Evolutionary conservation across 2,888 invertebrate species (phyloP).

Genomic region (Coleophora flavipennella): DNA sequence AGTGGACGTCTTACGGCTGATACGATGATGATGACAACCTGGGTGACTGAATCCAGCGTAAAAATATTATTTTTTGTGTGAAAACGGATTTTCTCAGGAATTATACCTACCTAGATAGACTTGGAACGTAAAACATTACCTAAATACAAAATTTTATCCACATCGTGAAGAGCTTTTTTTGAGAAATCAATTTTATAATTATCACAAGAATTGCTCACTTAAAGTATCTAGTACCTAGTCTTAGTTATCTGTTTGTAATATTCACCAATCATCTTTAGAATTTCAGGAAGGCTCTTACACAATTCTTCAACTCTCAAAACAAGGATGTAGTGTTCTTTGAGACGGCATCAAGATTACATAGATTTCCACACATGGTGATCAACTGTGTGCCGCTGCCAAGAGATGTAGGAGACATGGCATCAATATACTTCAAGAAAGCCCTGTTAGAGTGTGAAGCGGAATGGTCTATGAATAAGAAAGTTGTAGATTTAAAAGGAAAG

Average conservation of each 20-base stretch:
- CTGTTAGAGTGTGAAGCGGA: constrained; percentile 95
- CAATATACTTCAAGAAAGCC: constrained; percentile 98
- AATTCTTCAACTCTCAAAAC: constrained; percentile 80
- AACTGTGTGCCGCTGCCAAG: constrained; percentile 91
- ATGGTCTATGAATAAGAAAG: constrained; percentile 96
- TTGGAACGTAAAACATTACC: too few species aligned
- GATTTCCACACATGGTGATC: constrained; percentile 86
- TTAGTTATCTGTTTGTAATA: background rate
- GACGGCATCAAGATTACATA: constrained; percentile 81
- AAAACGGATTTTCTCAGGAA: too few species aligned
- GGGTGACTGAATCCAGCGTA: too few species aligned
- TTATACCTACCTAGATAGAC: too few species aligned
- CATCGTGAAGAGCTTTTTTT: too few species aligned
- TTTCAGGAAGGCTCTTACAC: constrained; percentile 83
- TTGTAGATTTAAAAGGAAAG: constrained; percentile 70
- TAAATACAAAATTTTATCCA: too few species aligned
- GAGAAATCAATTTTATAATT: too few species aligned
- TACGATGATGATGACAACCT: too few species aligned
- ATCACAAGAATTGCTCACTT: background rate
- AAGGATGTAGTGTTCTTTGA: constrained; percentile 94
- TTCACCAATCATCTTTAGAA: constrained; percentile 31
- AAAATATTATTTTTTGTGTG: too few species aligned
- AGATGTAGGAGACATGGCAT: constrained; percentile 89
- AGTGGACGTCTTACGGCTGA: too few species aligned
- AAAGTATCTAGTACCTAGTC: background rate